These are phyloP conservation scores for Acleris holmiana DNA, from an alignment of 2,888 invertebrate genomes.

Conservation along the genomic window DNA sequence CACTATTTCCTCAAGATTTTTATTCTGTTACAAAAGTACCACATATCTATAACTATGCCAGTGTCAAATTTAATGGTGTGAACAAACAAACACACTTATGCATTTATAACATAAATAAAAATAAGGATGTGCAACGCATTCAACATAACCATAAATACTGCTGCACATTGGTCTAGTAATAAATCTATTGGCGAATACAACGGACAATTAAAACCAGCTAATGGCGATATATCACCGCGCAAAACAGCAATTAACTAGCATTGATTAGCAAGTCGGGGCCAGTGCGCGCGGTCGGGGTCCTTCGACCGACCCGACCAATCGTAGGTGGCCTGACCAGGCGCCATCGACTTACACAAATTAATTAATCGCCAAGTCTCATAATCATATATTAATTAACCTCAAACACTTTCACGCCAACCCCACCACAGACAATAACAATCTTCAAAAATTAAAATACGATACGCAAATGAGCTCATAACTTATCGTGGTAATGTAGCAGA, in stretches of 20 bases:
- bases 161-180: slow-evolving; percentile 14
- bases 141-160: not conserved
- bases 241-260: slow-evolving; percentile 74
- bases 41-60: too few species aligned
- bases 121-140: not conserved
- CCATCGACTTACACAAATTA: slow-evolving; percentile 56
- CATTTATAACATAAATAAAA: too few species aligned
- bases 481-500: slow-evolving; percentile 63
- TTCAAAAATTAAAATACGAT: slow-evolving; percentile 60
- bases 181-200: slow-evolving; percentile 30
- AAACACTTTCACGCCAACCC: slow-evolving; percentile 64
- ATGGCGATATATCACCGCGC: slow-evolving; percentile 64
- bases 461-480: slow-evolving; percentile 73
- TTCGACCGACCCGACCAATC: slow-evolving; percentile 41
- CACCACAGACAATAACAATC: slow-evolving; percentile 61
- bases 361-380: slow-evolving; percentile 66
- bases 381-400: slow-evolving; percentile 74
- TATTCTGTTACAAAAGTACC: too few species aligned
- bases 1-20: too few species aligned
- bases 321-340: slow-evolving; percentile 47
- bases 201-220: slow-evolving; percentile 60
- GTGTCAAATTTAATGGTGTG: too few species aligned
- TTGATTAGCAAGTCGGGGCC: slow-evolving; percentile 58
- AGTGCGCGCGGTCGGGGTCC: slow-evolving; percentile 47
- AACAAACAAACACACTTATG: too few species aligned